phyloP scores from a whole-genome alignment of 1,140 invertebrate species.

The Bombus breviceps region DNA sequence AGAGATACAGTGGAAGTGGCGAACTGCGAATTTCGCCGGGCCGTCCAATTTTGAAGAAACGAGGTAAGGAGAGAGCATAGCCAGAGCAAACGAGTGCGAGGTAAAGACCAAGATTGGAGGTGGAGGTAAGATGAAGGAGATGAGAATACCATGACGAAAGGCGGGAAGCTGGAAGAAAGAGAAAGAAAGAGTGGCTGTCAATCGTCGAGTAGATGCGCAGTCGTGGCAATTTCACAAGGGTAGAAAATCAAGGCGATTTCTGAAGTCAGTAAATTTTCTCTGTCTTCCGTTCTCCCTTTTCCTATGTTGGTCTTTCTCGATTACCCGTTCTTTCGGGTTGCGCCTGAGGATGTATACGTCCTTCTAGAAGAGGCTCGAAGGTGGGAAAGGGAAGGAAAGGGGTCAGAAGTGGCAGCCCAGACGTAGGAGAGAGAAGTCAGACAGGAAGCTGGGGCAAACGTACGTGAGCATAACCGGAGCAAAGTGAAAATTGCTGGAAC shows the following conservation, averaged over 20 bases:
- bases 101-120: slow-evolving; percentile 38
- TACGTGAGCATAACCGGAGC: slow-evolving; percentile 68
- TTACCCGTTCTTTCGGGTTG: background rate
- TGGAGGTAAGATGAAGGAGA: background rate
- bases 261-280: slow-evolving; percentile 72
- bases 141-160: background rate
- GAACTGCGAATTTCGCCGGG: slow-evolving; percentile 53
- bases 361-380: background rate
- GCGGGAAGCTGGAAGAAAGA: background rate
- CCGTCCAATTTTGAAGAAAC: slow-evolving; percentile 72
- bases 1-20: slow-evolving; percentile 1
- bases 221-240: slow-evolving; percentile 68
- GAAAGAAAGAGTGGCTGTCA: slow-evolving; percentile 66
- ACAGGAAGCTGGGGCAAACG: slow-evolving; percentile 52
- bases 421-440: slow-evolving; percentile 33
- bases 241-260: slow-evolving; percentile 73
- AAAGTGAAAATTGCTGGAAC: slow-evolving; percentile 76
- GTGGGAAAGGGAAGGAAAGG: background rate
- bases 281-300: background rate
- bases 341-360: slow-evolving; percentile 29
- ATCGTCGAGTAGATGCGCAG: slow-evolving; percentile 64
- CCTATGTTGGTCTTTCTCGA: background rate
- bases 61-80: slow-evolving; percentile 40
- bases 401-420: background rate
- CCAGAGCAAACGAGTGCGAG: slow-evolving; percentile 38